Conservation (phyloP, 1,140 invertebrate species). For the Lepidurus arcticus region DNA sequence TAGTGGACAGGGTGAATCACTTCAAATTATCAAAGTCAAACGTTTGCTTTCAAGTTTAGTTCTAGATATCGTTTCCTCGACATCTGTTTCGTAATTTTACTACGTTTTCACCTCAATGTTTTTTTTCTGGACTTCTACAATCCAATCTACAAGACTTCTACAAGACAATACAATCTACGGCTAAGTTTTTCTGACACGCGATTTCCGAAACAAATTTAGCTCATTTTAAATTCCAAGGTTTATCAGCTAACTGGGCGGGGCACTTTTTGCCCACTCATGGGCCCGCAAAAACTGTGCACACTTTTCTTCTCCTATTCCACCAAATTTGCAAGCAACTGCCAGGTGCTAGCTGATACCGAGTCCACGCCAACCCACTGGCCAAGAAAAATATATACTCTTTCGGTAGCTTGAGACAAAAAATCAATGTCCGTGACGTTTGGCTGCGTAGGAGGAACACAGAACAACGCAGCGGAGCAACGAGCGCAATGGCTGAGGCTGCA, state of each 20-base stretch:
- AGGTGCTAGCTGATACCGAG: not conserved
- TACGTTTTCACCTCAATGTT: too few species aligned
- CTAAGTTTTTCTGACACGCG: too few species aligned
- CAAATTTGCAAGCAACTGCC: not conserved
- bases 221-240: not conserved
- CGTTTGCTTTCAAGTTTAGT: too few species aligned
- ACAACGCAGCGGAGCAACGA: not conserved
- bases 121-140: too few species aligned
- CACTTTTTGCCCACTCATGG: not conserved
- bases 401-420: not conserved
- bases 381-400: not conserved
- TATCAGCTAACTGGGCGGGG: not conserved
- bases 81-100: too few species aligned
- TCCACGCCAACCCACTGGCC: not conserved
- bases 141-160: too few species aligned
- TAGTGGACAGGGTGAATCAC: too few species aligned
- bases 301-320: not conserved
- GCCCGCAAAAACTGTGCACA: not conserved
- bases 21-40: too few species aligned
- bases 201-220: too few species aligned
- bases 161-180: too few species aligned
- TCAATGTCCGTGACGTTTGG: conserved; percentile 8
- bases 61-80: too few species aligned
- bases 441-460: conserved; percentile 3
- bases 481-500: conserved; percentile 5